Base-by-base conservation (phyloP, 2,797 vertebrate genomes). In the Onychomys torridus region DNA sequence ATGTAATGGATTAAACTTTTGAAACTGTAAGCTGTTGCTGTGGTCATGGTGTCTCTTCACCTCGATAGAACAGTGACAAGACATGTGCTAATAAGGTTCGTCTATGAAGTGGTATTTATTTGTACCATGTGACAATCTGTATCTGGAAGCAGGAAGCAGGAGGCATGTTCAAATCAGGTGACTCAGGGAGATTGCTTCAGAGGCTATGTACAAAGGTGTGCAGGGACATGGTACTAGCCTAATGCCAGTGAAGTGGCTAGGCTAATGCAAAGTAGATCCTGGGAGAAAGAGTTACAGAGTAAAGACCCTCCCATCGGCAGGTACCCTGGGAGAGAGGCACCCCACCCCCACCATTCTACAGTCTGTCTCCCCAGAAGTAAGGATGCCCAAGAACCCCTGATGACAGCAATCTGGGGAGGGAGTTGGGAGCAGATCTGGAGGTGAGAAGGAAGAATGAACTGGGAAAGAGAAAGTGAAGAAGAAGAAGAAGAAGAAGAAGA, bases 91-190 rank as follows among this genome's bases (percentile, higher is more conserved):
- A 49, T 34, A 83, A 92, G 27, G 6, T 52, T 79, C 11, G 27
- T 81, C 34, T 85, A 16, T 27, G 10, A 75, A 49, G n/a, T 92
- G 34, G 78, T 27, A 21, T 57, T 88, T 83, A 40, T 37, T 82
- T 83, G 52, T 81, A 43, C 23, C 71, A 52, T 21, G n/a, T 40
- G 40, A 17, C 40, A 49, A 46, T 49, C 37, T 86, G n/a, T 29
- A 23, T 71, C 27, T 32, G 79, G 67, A 86, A 84, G 57, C 21
- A 71, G 59, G 87, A 84, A 89, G 21, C 69, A 92, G 63, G 57
- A 32, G 82, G 86, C 4, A 4, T 3, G 14, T 14, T 83, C 49
- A 55, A 63, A 91, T 21, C 27, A 63, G 61, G n/a, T 34, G 57
- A 85, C 63, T 43, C 29, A 37, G 61, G 49, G 78, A 78, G 69